Evolutionary conservation across 35 echinoderm and acorn worm genomes (phyloP), one percentile per base, ranked within the genome.

Genomic region (Strongylocentrotus purpuratus): DNA sequence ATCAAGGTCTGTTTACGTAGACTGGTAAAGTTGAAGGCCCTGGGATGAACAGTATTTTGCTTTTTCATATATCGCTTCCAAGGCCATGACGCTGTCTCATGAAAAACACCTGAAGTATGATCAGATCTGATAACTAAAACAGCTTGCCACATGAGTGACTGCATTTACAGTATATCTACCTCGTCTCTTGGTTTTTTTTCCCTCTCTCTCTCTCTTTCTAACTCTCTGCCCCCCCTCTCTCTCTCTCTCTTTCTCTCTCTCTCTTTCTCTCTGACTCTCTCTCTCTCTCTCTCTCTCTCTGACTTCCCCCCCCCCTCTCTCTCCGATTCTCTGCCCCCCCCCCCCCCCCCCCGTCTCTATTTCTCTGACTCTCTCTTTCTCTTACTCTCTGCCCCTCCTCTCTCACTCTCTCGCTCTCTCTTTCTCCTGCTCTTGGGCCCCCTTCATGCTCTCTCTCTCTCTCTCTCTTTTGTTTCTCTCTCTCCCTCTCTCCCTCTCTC

Each of bases 41-140:
- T 10, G 50, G 15, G 50, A 55, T 55, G 50, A 55, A 55, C 15
- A 55, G 50, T 10, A 41, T 41, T 41, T 41, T 41, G 35, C 35
- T 55, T 55, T 55, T 55, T 55, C 50, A 55, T 55, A 55, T 55
- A 55, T 55, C 11, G 10, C 50, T 31, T 33, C 25, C 85, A 86
- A 86, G 85, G 85, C 14, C 85, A 22, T 22, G 25, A 9, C 85
- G 85, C 85, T 86, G 85, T 86, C 85, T 86, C 85, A 31, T 31
- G 25, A 86, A 86, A 86, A 86, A 86, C n/a, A 86, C 85, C 85
- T 86, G 85, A 86, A 86, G 28, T 33, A 86, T 86, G 28, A 86
- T 33, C 85, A 86, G 33, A 86, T 86, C 85, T 33, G n/a, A 86
- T 86, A 86, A 86, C 14, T 86, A 86, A 86, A 86, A 86, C 85